A percentile compares a stretch with the other conserved stretches of the same genome.
Conservation (phyloP, 2,888 invertebrate genomes). For the Mythimna lalbum region DNA sequence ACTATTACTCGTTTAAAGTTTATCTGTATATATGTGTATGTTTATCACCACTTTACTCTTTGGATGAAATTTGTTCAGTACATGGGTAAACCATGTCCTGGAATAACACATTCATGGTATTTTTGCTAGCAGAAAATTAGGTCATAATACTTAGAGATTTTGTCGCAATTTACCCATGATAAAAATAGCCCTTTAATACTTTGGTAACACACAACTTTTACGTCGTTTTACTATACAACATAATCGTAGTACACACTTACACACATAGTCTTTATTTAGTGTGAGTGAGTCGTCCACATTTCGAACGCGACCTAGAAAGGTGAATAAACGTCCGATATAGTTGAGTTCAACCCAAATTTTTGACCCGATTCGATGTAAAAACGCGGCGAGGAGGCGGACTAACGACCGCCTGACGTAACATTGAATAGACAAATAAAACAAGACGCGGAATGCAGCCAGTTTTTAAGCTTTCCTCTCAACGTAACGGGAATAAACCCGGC, state of each 20-base stretch:
- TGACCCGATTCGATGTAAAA: slow-evolving; percentile 86
- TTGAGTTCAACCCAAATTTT: slow-evolving; percentile 86
- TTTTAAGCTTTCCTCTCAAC: slow-evolving; percentile 70
- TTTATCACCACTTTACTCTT: too few relatives aligned
- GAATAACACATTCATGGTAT: too few relatives aligned
- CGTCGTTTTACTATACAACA: slow-evolving; percentile 20
- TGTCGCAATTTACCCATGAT: not conserved
- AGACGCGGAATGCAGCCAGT: slow-evolving; percentile 79
- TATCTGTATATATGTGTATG: too few relatives aligned
- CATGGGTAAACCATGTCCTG: too few relatives aligned
- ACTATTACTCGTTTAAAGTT: not conserved
- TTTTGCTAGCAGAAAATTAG: too few relatives aligned
- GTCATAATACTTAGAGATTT: too few relatives aligned
- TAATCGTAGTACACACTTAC: slow-evolving; percentile 39
- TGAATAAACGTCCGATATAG: slow-evolving; percentile 86
- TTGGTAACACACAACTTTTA: not conserved
- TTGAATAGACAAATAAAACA: slow-evolving; percentile 82
- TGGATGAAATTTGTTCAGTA: too few relatives aligned
- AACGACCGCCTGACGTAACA: slow-evolving; percentile 82
- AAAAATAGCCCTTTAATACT: not conserved
- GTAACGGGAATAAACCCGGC: slow-evolving; percentile 69
- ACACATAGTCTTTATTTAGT: slow-evolving; percentile 40
- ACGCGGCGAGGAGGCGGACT: slow-evolving; percentile 75
- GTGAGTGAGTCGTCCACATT: slow-evolving; percentile 56
- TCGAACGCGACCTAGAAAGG: slow-evolving; percentile 84